These are phyloP conservation scores for Botrylloides violaceus DNA, from an alignment of 23 tunicate species.

Conservation along the genomic window DNA sequence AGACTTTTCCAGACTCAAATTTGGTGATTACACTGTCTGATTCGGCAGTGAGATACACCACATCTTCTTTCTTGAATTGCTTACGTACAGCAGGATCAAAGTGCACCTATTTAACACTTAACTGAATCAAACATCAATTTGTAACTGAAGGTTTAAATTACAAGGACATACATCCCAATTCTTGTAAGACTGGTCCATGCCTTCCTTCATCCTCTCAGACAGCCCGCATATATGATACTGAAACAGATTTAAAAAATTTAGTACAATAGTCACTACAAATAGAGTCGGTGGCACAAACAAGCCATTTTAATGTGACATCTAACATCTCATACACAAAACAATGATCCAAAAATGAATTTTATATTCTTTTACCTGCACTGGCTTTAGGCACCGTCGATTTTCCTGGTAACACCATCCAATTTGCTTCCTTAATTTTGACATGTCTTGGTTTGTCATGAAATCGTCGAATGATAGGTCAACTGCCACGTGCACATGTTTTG, in stretches of 20 bases:
- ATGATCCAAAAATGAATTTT: no score
- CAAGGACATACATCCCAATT: slow-evolving; percentile 60
- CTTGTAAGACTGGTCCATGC: slow-evolving; percentile 49
- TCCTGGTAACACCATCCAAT: slow-evolving; percentile 84
- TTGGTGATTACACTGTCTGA: slow-evolving; percentile 34
- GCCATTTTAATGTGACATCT: no score
- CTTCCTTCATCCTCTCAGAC: slow-evolving; percentile 26
- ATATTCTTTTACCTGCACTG: slow-evolving; percentile 72
- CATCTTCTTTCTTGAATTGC: slow-evolving; percentile 22
- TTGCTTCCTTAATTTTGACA: slow-evolving; percentile 66
- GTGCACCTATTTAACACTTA: slow-evolving; percentile 35
- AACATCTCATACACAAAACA: no score
- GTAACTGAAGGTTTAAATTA: not conserved
- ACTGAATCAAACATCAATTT: not conserved
- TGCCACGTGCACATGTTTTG: slow-evolving; percentile 50
- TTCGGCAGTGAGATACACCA: slow-evolving; percentile 74
- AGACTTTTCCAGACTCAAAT: slow-evolving; percentile 54
- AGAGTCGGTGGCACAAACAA: no score
- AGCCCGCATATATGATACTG: slow-evolving; percentile 85
- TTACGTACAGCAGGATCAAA: slow-evolving; percentile 35
- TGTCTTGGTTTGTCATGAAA: slow-evolving; percentile 60
- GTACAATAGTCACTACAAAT: no score
- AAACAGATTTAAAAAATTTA: slow-evolving; percentile 5
- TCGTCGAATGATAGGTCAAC: slow-evolving; percentile 74
- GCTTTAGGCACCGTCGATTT: slow-evolving; percentile 56